Evolutionary conservation across 2,888 invertebrate genomes (phyloP), one percentile per base, ranked within the genome.

Genomic region (Andrena flavipes): DNA sequence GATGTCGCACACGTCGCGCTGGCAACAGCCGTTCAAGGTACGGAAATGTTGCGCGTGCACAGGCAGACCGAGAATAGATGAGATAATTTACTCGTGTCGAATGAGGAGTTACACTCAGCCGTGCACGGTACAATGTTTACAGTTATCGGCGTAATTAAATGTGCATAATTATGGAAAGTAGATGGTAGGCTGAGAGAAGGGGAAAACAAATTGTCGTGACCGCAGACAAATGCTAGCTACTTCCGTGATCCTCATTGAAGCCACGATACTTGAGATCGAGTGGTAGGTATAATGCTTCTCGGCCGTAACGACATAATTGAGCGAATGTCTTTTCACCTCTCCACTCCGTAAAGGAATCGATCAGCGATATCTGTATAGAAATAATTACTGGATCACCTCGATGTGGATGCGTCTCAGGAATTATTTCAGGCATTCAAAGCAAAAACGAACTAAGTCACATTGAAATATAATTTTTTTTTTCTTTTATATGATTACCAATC

Each of bases 231-330:
- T 30, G 67, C 13, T 7, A 20, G 54, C 54, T 54, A 63, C 69
- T 68, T 67, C 70, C 74, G 67, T 68, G 59, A 75, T 51, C 62
- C 23, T 68, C 71, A 71, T 42, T 54, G 67, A 35, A 65, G 68
- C 48, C 48, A 71, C 73, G 75, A 74, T 79, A 56, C 62, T 76
- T 33, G 49, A 33, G 63, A 76, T 76, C n/a, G 76, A 76, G 42
- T 42, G n/a, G 67, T 67, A 71, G 42, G 42, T 42, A 76, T 23
- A 29, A 5, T 8, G 26, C 64, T 54, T 29, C 72, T 30, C 30
- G 16, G 23, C 42, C 26, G 56, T 63, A 76, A 82, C 68, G 77
- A 81, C 82, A 82, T 82, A 77, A 77, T 84, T 77, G 75, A 84
- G 63, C 59, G 82, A 64, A 51, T 67, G 74, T 67, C 74, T 74